Percentiles rank a stretch among this genome's conserved stretches.
These are phyloP conservation scores for Pocillopora verrucosa DNA, from an alignment of 64 coral and sea anemone genomes.

Conservation along the genomic window DNA sequence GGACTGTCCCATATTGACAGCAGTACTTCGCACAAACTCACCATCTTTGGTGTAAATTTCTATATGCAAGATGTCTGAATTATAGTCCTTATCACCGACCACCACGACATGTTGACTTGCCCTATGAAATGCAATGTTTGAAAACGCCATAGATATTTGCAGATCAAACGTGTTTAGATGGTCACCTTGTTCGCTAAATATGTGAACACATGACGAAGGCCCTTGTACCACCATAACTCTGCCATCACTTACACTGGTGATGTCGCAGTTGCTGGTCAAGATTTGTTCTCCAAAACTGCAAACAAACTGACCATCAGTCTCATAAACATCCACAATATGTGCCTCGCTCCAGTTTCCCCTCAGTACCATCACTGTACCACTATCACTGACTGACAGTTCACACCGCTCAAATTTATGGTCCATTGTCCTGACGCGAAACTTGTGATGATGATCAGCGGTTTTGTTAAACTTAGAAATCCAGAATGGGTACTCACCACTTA, in stretches of 20 bases:
- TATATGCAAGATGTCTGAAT: neutral
- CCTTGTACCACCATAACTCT: conserved; percentile 24
- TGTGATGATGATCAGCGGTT: neutral
- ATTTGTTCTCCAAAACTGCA: too few species aligned
- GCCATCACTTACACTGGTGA: neutral
- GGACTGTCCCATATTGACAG: too few species aligned
- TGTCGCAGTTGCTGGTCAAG: neutral
- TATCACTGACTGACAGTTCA: conserved; percentile 11
- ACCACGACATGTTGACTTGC: conserved; percentile 21
- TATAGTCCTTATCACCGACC: neutral
- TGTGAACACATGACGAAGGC: conserved; percentile 3
- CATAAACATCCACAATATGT: conserved; percentile 3
- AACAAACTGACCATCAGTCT: conserved; percentile 19
- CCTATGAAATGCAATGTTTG: conserved; percentile 15
- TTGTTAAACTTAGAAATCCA: neutral
- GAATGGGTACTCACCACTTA: neutral
- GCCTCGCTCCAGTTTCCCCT: neutral
- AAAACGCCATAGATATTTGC: neutral
- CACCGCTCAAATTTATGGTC: neutral
- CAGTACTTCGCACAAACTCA: too few species aligned
- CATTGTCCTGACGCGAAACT: too few species aligned
- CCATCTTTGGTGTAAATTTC: too few species aligned
- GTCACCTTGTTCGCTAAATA: too few species aligned
- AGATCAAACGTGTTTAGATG: neutral
- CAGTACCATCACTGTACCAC: conserved; percentile 14